A percentile compares a stretch with the other conserved stretches of the same genome.
phyloP scores from a whole-genome alignment of 1,140 invertebrate species.

The Papilio polytes region DNA sequence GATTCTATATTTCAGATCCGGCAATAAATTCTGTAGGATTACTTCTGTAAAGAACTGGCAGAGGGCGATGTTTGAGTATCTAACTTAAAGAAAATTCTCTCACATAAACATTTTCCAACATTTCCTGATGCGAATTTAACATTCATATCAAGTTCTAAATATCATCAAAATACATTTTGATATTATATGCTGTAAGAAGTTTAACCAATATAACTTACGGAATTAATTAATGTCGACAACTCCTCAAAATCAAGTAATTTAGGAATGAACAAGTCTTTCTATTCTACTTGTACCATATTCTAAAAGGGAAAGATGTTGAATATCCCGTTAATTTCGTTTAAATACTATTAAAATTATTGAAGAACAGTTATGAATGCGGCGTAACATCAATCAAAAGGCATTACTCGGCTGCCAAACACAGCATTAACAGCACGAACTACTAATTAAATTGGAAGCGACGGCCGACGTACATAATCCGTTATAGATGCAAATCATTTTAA shows the following conservation, averaged over 20 bases:
- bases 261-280: background rate
- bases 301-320: background rate
- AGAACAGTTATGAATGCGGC: background rate
- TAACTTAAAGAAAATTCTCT: constrained; percentile 24
- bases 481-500: constrained; percentile 37
- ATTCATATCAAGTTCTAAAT: background rate
- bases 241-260: too few species aligned
- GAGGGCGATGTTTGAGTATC: constrained; percentile 19
- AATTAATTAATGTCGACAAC: too few species aligned
- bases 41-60: constrained; percentile 31
- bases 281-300: background rate
- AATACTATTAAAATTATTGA: background rate
- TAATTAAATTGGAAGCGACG: constrained; percentile 37
- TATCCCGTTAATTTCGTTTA: background rate
- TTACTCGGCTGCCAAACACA: constrained; percentile 30
- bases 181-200: too few species aligned
- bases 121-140: constrained; percentile 18
- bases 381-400: constrained; percentile 29
- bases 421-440: constrained; percentile 18
- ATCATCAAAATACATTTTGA: background rate
- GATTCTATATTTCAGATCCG: constrained; percentile 28
- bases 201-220: too few species aligned
- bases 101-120: constrained; percentile 18
- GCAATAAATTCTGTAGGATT: constrained; percentile 32
- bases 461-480: constrained; percentile 25